Evolutionary conservation across 2,113 vertebrate species (phyloP).

Genomic region (Takifugu bimaculatus): DNA sequence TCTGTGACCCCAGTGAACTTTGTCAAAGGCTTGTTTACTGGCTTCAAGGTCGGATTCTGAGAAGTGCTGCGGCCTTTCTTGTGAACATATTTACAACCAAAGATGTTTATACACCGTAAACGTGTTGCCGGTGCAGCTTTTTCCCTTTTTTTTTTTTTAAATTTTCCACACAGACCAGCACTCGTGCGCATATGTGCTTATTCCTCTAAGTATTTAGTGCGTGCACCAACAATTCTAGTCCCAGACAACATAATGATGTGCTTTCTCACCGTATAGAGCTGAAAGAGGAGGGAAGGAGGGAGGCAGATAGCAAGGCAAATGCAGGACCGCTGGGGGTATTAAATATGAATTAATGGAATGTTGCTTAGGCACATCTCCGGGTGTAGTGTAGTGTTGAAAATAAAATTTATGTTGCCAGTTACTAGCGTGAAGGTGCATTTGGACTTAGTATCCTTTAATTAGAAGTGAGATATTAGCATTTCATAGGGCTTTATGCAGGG

Average conservation of each 20-base stretch:
- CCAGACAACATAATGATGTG: constrained; percentile 47
- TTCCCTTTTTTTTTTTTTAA: constrained; percentile 15
- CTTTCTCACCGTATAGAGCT: constrained; percentile 42
- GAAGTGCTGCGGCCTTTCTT: constrained; percentile 63
- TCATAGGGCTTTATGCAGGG: constrained; percentile 95
- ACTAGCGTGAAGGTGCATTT: constrained; percentile 82
- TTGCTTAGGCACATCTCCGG: constrained; percentile 65
- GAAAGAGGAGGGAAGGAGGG: constrained; percentile 27
- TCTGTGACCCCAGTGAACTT: constrained; percentile 69
- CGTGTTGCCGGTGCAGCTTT: constrained; percentile 49
- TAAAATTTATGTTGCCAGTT: constrained; percentile 74
- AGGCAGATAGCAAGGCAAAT: constrained; percentile 30
- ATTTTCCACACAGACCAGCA: constrained; percentile 19
- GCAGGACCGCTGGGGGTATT: constrained; percentile 55
- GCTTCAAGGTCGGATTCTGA: constrained; percentile 74
- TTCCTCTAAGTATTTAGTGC: constrained; percentile 18
- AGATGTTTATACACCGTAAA: constrained; percentile 69
- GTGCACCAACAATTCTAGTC: constrained; percentile 29
- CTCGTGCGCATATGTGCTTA: constrained; percentile 13
- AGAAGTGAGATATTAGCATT: constrained; percentile 98
- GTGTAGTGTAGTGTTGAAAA: constrained; percentile 65
- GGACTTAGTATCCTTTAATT: constrained; percentile 98
- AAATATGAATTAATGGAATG: constrained; percentile 77
- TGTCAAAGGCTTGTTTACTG: constrained; percentile 66
- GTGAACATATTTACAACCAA: constrained; percentile 73